phyloP scores from a whole-genome alignment of 1,140 invertebrate species.

The Atta colombica region DNA sequence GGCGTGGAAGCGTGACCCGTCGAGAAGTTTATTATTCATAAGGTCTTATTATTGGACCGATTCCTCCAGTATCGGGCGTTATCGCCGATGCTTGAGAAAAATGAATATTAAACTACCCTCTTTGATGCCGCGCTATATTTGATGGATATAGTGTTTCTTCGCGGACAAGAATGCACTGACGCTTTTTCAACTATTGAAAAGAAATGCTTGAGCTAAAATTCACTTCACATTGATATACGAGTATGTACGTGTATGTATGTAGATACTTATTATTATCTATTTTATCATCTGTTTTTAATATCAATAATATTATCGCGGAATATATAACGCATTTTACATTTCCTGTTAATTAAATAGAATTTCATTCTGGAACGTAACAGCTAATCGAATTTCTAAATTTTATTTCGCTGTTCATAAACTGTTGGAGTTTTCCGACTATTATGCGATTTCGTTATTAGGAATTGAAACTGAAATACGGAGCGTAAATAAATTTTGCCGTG shows the following conservation, averaged over 20 bases:
- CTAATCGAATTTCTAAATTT: constrained; percentile 51
- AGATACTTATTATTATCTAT: background rate
- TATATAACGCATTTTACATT: background rate
- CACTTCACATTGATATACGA: background rate
- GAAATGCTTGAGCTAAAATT: background rate
- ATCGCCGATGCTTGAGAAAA: constrained; percentile 58
- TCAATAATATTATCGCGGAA: constrained; percentile 10
- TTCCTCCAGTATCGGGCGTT: constrained; percentile 60
- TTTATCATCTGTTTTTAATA: constrained; percentile 17
- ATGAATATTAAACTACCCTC: constrained; percentile 60
- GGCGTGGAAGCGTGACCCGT: constrained; percentile 68
- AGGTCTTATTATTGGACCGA: constrained; percentile 66
- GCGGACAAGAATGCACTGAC: constrained; percentile 18
- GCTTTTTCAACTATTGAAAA: background rate
- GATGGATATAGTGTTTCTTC: constrained; percentile 40
- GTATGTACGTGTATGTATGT: background rate
- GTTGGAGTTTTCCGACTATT: constrained; percentile 28
- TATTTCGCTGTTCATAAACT: constrained; percentile 25
- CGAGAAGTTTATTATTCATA: constrained; percentile 74
- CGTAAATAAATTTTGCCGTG: constrained; percentile 61
- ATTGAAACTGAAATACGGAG: constrained; percentile 41
- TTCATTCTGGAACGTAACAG: background rate
- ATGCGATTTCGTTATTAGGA: constrained; percentile 54
- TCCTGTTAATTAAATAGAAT: constrained; percentile 3
- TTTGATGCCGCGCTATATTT: constrained; percentile 49